Evolutionary conservation across 2,797 vertebrate genomes (phyloP), one percentile per base, ranked within the genome.

Genomic region (Nothura maculosa): DNA sequence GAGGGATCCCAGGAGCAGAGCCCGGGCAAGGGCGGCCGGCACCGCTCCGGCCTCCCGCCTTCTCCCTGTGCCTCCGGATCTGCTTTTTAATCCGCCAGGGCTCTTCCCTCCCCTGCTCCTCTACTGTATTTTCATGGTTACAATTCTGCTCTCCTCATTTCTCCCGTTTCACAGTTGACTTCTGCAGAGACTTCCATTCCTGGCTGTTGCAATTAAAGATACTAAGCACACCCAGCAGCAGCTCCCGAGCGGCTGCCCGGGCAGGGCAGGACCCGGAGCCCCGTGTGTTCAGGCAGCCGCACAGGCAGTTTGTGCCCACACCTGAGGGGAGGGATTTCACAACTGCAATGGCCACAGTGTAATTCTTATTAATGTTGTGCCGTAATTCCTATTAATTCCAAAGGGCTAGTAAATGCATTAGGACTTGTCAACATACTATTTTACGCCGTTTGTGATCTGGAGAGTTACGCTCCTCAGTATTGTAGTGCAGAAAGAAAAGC

Each of bases 391-490:
- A 97, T 98, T 98, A 98, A 98, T 98, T 98, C 98, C 97, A 96
- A 68, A 64, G 94, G 98, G 97, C 98, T 98, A 98, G 97, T 98
- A 98, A 98, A 98, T 98, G 97, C 97, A 98, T 98, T 98, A 98
- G 96, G 96, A 97, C 97, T 98, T 98, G 98, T 98, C 98, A 98
- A 97, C 98, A 96, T 98, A 98, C 98, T 97, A 97, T 98, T 98
- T 98, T 98, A 97, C 97, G 97, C 97, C 96, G 97, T 98, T 98
- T 98, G 98, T 98, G 98, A 97, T 98, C 97, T 97, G 97, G 97
- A 97, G 98, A 98, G 97, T 98, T 98, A 97, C 92, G 79, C 96
- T 97, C 96, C 97, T 97, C 94, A 81, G 96, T 93, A 94, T 96
- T 92, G 97, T 96, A 80, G 96, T 97, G 96, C 96, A 84, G 92